These are phyloP conservation scores for Conus ventricosus DNA, from an alignment of 1,140 invertebrate genomes.

Conservation along the genomic window DNA sequence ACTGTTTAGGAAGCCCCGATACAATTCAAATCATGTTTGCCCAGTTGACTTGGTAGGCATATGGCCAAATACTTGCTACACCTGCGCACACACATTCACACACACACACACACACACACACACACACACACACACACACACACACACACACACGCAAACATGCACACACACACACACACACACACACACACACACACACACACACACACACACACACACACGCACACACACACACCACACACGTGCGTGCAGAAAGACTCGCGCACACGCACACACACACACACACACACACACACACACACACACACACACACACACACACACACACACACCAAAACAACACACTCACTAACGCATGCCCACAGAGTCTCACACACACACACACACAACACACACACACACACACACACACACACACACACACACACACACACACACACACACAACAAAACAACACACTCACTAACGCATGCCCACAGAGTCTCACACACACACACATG, in stretches of 20 bases:
- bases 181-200: conserved; percentile 4
- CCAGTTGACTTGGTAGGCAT: no score
- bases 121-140: neutral
- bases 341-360: no score
- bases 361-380: no score
- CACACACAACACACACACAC: neutral
- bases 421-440: neutral
- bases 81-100: neutral
- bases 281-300: neutral
- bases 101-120: neutral
- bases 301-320: conserved; percentile 6
- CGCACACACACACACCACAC: neutral
- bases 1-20: no score
- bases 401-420: neutral
- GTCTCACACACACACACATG: neutral
- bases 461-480: neutral
- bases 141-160: neutral
- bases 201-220: conserved; percentile 14
- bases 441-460: neutral
- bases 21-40: no score
- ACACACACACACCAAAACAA: neutral
- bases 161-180: neutral
- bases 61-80: neutral
- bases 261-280: neutral
- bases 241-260: neutral